A percentile compares a stretch with the other conserved stretches of the same genome.
These are phyloP conservation scores for Germaria angustata DNA, from an alignment of 2,888 invertebrate genomes.

Conservation along the genomic window DNA sequence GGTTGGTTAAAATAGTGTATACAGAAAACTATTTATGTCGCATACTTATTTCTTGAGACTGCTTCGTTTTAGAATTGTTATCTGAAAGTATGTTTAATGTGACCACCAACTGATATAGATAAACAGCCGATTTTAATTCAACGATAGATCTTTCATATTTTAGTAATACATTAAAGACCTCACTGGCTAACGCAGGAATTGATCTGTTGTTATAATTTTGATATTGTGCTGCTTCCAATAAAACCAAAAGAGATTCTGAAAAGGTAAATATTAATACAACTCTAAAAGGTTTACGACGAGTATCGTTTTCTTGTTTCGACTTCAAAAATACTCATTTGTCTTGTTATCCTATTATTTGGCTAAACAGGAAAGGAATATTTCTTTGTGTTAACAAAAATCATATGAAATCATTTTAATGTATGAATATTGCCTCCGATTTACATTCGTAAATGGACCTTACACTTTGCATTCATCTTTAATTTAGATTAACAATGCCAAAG, in stretches of 20 bases:
- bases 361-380: no score
- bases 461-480: no score
- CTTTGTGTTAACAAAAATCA: no score
- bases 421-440: no score
- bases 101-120: conserved; percentile 74
- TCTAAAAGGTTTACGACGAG: background rate
- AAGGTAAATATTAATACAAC: conserved; percentile 15
- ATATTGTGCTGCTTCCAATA: conserved; percentile 65
- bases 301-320: background rate
- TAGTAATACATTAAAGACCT: conserved; percentile 72
- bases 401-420: no score
- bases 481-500: no score
- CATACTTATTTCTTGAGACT: conserved; percentile 73
- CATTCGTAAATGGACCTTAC: no score
- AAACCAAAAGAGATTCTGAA: conserved; percentile 72
- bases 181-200: conserved; percentile 67
- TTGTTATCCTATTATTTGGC: no score
- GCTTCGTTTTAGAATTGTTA: conserved; percentile 55
- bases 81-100: conserved; percentile 72
- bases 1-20: background rate
- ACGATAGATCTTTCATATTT: conserved; percentile 72
- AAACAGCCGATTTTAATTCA: conserved; percentile 76
- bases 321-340: no score
- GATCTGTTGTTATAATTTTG: conserved; percentile 58
- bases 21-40: background rate